phyloP scores from a whole-genome alignment of 2,888 invertebrate species.

The Eupeodes luniger region DNA sequence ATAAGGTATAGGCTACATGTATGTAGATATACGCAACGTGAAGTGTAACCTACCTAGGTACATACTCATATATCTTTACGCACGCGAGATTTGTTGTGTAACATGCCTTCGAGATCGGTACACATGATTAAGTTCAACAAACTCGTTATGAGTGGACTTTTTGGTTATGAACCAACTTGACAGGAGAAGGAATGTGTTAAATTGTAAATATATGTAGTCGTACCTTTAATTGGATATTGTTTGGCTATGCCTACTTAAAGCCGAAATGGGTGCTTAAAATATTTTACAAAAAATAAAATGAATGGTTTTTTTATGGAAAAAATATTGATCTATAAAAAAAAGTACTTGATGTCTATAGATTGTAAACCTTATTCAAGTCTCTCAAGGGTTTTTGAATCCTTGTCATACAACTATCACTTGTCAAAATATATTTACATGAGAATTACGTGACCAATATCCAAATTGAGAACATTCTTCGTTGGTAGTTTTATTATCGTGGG shows the following conservation, averaged over 20 bases:
- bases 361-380: too few species aligned
- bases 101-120: conserved; percentile 19
- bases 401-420: too few species aligned
- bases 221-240: conserved; percentile 27
- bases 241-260: background rate
- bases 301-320: background rate
- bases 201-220: background rate
- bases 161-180: conserved; percentile 5
- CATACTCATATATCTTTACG: conserved; percentile 57
- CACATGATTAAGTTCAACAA: conserved; percentile 71
- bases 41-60: background rate
- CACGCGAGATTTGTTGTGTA: conserved; percentile 63
- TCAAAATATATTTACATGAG: too few species aligned
- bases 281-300: background rate
- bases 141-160: conserved; percentile 61
- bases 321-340: background rate
- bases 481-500: too few species aligned
- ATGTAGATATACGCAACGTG: background rate
- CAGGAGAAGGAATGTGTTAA: conserved; percentile 44
- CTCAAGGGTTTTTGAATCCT: too few species aligned
- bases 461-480: too few species aligned
- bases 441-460: too few species aligned
- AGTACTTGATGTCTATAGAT: background rate
- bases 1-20: background rate
- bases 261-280: background rate